Base-by-base conservation (phyloP, 2,113 vertebrate genomes). In the Poeciliopsis prolifica region DNA sequence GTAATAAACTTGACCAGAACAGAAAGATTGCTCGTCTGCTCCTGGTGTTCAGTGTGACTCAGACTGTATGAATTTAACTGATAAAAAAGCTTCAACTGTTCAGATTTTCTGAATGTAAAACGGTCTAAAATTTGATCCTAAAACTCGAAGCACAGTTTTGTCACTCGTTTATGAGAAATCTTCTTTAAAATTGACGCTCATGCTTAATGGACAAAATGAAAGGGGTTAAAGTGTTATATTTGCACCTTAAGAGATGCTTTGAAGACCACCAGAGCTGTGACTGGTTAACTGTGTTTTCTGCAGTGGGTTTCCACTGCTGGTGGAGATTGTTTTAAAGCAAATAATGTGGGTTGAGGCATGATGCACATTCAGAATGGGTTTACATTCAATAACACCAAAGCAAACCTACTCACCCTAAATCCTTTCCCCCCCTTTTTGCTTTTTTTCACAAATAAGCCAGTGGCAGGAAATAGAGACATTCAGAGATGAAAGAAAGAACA, bases 401-500 rank as follows among this genome's bases (percentile, higher is more conserved):
- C 35, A 44, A 61, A 58, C 4, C 22, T 65, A 15, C 30, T 58
- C 13, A 7, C 68, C 5, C 14, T 61, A 58, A 40, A 28, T 1
- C 19, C 63, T 14, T 13, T 17, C 54, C 19, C 6, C 14, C 14
- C 40, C 24, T 17, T 64, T 65, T 60, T 29, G 24, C 26, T 42
- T 73, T 24, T 22, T 69, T 37, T 22, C 22, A 42, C 65, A 31
- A 64, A 69, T 13, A 69, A 68, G 66, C 58, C 24, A 61, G 37
- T 28, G 28, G 17, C 35, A 64, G 24, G 31, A 0, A 6, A 54
- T 11, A 33, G 31, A 48, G 2, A 0, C 17, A 68, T 8, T 61
- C 42, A 37, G 65, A 19, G n/a, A 54, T 30, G 63, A 66, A 58
- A 74, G 29, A 24, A 54, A 37, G 63, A 67, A 28, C 5, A 33